phyloP scores from a whole-genome alignment of 1,140 invertebrate species.

The Orchestia grillus region DNA sequence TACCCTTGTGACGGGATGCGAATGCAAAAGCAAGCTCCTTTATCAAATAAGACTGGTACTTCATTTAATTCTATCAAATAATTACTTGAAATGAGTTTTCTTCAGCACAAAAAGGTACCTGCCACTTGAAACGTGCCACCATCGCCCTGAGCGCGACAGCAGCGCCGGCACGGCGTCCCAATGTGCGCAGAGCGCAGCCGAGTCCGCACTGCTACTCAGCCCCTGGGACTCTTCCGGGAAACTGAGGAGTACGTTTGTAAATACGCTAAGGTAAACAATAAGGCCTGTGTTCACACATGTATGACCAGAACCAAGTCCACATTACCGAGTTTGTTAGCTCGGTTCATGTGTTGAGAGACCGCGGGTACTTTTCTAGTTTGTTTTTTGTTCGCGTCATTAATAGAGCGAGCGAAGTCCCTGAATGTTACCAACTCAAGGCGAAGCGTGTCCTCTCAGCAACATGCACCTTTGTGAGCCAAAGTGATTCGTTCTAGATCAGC shows the following conservation, averaged over 20 bases:
- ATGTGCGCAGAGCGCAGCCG: neutral
- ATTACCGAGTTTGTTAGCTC: neutral
- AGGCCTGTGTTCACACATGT: constrained; percentile 45
- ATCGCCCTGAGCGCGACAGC: neutral
- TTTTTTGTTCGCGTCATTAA: neutral
- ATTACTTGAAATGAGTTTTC: neutral
- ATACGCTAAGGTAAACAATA: constrained; percentile 33
- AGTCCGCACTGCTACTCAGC: neutral
- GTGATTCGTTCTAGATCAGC: neutral
- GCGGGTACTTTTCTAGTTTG: neutral
- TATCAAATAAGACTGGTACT: neutral
- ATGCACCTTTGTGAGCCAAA: neutral
- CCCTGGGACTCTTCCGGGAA: constrained; percentile 43
- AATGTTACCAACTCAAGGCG: neutral
- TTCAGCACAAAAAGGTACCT: neutral
- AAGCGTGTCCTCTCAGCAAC: neutral
- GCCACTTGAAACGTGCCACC: neutral
- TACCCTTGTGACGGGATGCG: neutral
- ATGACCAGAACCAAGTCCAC: neutral
- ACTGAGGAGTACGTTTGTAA: constrained; percentile 22
- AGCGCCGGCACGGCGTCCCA: neutral
- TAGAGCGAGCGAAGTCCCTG: neutral
- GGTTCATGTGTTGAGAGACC: neutral
- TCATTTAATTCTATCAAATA: too few relatives aligned
- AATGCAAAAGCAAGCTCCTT: neutral